Base-by-base conservation (phyloP, 2,888 invertebrate genomes). In the Coremacera marginata region DNA sequence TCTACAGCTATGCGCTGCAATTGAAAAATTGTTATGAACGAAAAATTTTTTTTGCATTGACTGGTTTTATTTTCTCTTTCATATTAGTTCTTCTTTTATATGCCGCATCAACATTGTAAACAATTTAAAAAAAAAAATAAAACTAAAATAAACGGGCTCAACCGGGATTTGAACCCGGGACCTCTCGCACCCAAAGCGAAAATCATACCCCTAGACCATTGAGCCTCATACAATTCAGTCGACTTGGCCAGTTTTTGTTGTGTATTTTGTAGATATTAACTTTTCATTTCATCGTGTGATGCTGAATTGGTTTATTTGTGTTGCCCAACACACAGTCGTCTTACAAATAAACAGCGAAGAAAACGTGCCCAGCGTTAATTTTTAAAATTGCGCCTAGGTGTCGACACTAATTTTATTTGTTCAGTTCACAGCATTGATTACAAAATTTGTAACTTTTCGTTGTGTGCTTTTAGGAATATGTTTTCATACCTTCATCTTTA, bases 161-260 rank as follows among this genome's bases (percentile, higher is more conserved):
- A 91, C 92, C 92, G 92, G 91, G 92, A 92, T 91, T 92, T 92
- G 92, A 92, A 92, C 92, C 92, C 92, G 91, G 92, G 92, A 92
- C 92, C 92, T 92, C 92, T 92, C 92, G 91, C 92, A 92, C 92
- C 92, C 92, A 91, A 92, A 92, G 92, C 92, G 91, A 92, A 91
- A 92, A 92, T 92, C 92, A 92, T 92, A 91, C 92, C 92, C 92
- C 92, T 92, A 92, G 92, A 92, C 92, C 92, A 92, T 91, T 92
- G 92, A 92, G 92, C 91, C 92, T 80, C 84, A 57, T 31, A 16
- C 31, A 22, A 31, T 8, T 1, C 3, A 14, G 9, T 19, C 9
- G 5, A 16, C 11, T 37, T 8, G 22, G 16, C 19, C 22, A 16
- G 22, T 19, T 34, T 16, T 14, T 16, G 63, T 63, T 34, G 5